A percentile compares a stretch with the other conserved stretches of the same genome.
These are phyloP conservation scores for Lissocephala sabroskyi DNA, from an alignment of 2,888 invertebrate genomes.

Conservation along the genomic window DNA sequence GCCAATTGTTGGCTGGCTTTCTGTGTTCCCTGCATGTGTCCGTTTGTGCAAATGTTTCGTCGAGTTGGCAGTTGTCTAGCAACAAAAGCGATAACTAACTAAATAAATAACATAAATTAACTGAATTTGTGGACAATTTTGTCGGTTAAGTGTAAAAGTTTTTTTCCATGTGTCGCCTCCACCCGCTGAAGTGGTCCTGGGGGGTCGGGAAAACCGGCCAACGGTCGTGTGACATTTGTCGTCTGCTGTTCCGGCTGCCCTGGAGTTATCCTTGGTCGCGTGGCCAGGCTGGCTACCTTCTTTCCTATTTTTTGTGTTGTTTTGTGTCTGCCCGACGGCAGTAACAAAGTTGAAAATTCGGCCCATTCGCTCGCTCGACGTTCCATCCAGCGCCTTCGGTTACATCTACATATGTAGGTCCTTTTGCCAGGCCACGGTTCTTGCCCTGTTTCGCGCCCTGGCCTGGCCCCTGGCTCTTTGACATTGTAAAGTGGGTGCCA, in stretches of 20 bases:
- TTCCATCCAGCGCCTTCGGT: not conserved
- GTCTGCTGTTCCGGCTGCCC: too few relatives aligned
- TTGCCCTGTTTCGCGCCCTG: conserved; percentile 6
- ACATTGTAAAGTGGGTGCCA: not conserved
- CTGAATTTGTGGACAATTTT: conserved; percentile 61
- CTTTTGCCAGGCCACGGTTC: too few relatives aligned
- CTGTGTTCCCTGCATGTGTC: too few relatives aligned
- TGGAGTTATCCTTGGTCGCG: too few relatives aligned
- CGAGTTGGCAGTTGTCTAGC: conserved; percentile 9
- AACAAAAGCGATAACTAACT: conserved; percentile 55
- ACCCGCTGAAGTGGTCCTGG: too few relatives aligned
- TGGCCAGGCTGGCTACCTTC: too few relatives aligned
- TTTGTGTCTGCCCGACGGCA: conserved; percentile 15
- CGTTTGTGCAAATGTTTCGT: too few relatives aligned
- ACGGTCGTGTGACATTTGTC: too few relatives aligned
- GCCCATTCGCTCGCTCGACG: not conserved
- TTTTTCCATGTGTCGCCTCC: conserved; percentile 25
- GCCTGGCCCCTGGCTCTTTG: conserved; percentile 17
- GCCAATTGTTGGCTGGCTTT: too few relatives aligned
- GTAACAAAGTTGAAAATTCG: not conserved
- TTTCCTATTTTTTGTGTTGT: conserved; percentile 8
- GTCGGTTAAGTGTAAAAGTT: conserved; percentile 58
- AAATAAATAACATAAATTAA: conserved; percentile 62
- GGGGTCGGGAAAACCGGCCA: too few relatives aligned
- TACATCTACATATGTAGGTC: not conserved